Evolutionary conservation across 2,797 vertebrate genomes (phyloP).

Genomic region (Argentina silus): DNA sequence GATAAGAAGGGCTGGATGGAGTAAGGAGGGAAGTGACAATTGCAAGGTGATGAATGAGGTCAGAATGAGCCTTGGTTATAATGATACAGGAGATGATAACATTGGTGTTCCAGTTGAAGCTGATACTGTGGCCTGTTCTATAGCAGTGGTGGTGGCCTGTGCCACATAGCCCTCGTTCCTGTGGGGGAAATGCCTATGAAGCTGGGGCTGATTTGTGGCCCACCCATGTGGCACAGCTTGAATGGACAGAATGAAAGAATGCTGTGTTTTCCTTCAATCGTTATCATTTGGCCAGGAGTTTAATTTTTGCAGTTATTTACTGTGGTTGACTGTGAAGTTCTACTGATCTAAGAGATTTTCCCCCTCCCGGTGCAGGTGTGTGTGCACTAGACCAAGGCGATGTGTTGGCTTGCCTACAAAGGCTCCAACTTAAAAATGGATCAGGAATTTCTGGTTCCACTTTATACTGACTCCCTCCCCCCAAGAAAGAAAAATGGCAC

Average conservation of each 20-base stretch:
- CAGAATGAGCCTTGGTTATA: constrained; percentile 6
- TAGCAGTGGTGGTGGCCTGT: constrained; percentile 39
- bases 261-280: constrained; percentile 55
- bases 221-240: constrained; percentile 70
- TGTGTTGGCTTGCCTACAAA: constrained; percentile 72
- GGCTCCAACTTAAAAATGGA: constrained; percentile 65
- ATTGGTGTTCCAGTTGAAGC: neutral
- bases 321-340: constrained; percentile 51
- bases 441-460: constrained; percentile 75
- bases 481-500: constrained; percentile 47
- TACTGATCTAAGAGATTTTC: constrained; percentile 37
- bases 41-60: constrained; percentile 52
- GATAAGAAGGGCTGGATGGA: constrained; percentile 48
- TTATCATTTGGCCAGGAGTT: constrained; percentile 53
- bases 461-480: constrained; percentile 51
- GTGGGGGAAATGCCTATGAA: constrained; percentile 47
- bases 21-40: constrained; percentile 42
- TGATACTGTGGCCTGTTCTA: neutral
- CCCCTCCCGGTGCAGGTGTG: constrained; percentile 67
- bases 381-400: constrained; percentile 53
- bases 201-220: constrained; percentile 69
- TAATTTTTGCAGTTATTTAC: constrained; percentile 73
- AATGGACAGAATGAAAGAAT: constrained; percentile 55
- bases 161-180: constrained; percentile 49
- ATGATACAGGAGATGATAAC: neutral